Conservation (phyloP, 30 jellyfish, hydroid and myxozoan genomes). For the Chironex yamaguchii region DNA sequence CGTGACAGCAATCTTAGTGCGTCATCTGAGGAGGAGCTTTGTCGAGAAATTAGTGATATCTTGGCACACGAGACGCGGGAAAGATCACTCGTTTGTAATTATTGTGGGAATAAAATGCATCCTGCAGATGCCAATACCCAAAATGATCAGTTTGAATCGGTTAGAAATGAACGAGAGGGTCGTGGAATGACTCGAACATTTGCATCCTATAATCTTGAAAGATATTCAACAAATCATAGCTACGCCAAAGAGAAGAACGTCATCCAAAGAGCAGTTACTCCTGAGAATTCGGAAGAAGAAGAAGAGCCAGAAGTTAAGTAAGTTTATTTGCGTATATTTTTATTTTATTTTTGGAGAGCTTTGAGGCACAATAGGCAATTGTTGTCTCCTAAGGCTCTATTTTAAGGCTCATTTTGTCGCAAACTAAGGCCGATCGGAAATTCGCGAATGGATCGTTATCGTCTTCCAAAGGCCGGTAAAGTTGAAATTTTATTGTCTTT, state of each 20-base stretch:
- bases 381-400: too few species aligned
- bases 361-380: too few species aligned
- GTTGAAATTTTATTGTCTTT: too few species aligned
- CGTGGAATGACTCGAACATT: neutral
- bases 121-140: neutral
- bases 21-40: neutral
- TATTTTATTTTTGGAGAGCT: too few species aligned
- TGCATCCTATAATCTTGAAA: neutral
- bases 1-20: neutral
- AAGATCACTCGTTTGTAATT: constrained; percentile 75
- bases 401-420: too few species aligned
- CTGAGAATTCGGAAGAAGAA: neutral
- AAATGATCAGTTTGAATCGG: neutral
- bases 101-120: constrained; percentile 80
- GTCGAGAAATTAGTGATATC: neutral
- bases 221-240: neutral
- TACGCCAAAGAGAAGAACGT: neutral
- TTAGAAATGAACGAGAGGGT: neutral
- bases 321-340: neutral
- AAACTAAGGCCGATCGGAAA: too few species aligned
- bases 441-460: too few species aligned
- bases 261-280: neutral
- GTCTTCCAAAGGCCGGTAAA: too few species aligned
- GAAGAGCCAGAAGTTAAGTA: neutral
- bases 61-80: constrained; percentile 13